Percentiles rank a stretch among this genome's conserved stretches.
Conservation (phyloP, 1,140 invertebrate genomes). For the Pseudomyrmex pallidus region DNA sequence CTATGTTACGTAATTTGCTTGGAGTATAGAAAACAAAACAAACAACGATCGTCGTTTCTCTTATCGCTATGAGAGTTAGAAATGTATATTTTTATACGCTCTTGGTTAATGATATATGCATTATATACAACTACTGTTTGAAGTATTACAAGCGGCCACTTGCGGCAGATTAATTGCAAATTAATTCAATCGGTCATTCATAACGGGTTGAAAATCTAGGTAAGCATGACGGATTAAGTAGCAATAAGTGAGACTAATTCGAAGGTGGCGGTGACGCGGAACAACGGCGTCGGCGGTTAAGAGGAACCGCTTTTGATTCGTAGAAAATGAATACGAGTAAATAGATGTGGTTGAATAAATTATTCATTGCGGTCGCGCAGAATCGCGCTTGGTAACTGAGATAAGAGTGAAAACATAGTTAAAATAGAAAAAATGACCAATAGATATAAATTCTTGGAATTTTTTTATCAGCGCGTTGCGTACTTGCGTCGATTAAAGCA, state of each 20-base stretch:
- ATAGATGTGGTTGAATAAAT: constrained; percentile 37
- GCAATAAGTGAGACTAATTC: constrained; percentile 36
- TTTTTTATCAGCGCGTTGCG: background rate
- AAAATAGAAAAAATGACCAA: background rate
- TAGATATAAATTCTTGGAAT: background rate
- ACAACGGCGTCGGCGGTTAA: constrained; percentile 23
- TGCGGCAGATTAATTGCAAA: background rate
- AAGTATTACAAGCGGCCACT: background rate
- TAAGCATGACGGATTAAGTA: constrained; percentile 19
- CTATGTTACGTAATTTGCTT: background rate
- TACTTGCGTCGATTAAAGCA: background rate
- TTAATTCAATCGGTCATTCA: constrained; percentile 20
- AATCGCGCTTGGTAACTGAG: background rate
- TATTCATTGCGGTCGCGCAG: constrained; percentile 40
- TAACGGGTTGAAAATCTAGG: constrained; percentile 16
- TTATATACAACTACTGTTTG: background rate
- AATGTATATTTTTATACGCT: background rate
- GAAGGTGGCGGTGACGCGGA: constrained; percentile 30
- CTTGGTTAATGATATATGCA: too few relatives aligned
- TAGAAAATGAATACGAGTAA: constrained; percentile 41
- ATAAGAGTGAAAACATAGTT: constrained; percentile 8
- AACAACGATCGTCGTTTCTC: background rate
- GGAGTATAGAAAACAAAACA: background rate
- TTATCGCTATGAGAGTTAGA: background rate
- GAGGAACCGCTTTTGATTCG: constrained; percentile 35